Evolutionary conservation across 2,888 invertebrate species (phyloP).

Genomic region (Spodoptera exigua): DNA sequence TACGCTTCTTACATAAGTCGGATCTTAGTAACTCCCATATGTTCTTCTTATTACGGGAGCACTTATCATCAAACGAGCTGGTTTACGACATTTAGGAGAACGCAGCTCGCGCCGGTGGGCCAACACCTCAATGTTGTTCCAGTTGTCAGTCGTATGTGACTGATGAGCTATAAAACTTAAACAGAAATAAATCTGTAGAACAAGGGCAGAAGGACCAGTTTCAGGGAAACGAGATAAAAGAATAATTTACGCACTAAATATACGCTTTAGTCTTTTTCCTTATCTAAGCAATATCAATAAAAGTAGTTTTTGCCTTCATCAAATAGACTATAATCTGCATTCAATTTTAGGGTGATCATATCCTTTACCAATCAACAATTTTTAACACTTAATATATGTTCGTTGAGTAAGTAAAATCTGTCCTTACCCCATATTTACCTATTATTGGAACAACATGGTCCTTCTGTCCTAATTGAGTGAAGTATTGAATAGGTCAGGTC

Average conservation of each 20-base stretch:
- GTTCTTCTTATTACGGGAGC: conserved; percentile 41
- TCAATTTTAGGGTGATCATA: too few relatives aligned
- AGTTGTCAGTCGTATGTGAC: conserved; percentile 57
- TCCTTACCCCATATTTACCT: not conserved
- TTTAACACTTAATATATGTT: too few relatives aligned
- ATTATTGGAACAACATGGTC: not conserved
- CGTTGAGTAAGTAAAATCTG: too few relatives aligned
- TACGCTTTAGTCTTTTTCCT: too few relatives aligned
- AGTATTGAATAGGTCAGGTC: conserved; percentile 50
- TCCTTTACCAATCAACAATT: too few relatives aligned
- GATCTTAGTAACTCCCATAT: conserved; percentile 39
- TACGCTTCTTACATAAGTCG: conserved; percentile 4
- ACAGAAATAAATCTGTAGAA: conserved; percentile 25
- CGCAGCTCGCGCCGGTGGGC: conserved; percentile 47
- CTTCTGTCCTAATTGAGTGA: conserved; percentile 22
- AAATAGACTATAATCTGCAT: too few relatives aligned
- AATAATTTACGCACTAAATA: too few relatives aligned
- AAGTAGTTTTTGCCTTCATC: too few relatives aligned
- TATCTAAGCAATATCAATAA: too few relatives aligned
- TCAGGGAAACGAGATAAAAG: not conserved
- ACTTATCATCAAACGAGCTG: conserved; percentile 56
- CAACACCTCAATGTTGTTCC: conserved; percentile 59
- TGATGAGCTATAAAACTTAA: conserved; percentile 50
- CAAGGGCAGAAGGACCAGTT: conserved; percentile 21
- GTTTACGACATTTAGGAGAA: conserved; percentile 49